phyloP scores from a whole-genome alignment of 2,888 invertebrate species.

The Venustoraphidia nigricollis region DNA sequence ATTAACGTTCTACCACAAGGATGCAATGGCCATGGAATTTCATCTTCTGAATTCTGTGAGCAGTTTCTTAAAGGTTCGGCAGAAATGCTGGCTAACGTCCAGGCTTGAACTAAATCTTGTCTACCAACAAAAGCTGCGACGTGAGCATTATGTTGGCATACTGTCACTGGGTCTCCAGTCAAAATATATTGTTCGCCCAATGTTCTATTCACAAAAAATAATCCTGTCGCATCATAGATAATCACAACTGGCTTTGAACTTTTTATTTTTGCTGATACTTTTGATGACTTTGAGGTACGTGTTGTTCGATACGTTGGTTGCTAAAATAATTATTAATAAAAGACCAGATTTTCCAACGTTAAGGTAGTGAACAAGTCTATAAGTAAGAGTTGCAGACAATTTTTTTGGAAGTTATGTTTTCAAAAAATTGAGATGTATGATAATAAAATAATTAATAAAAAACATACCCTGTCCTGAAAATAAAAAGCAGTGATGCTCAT shows the following conservation, averaged over 20 bases:
- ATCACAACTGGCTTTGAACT: conserved; percentile 42
- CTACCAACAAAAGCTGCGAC: conserved; percentile 61
- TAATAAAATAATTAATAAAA: neutral
- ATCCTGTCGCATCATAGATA: conserved; percentile 53
- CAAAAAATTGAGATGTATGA: no score
- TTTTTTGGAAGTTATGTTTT: no score
- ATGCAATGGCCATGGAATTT: conserved; percentile 63
- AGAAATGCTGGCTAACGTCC: conserved; percentile 68
- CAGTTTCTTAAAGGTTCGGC: conserved; percentile 27
- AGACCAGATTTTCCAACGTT: neutral
- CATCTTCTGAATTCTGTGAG: conserved; percentile 35
- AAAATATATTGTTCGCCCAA: conserved; percentile 72
- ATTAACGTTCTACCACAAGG: conserved; percentile 77
- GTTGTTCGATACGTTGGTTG: conserved; percentile 4
- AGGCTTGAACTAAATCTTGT: conserved; percentile 71
- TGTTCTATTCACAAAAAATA: conserved; percentile 65
- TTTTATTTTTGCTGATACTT: conserved; percentile 16
- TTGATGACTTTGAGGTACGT: conserved; percentile 13
- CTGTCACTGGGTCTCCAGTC: conserved; percentile 39
- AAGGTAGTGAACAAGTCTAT: neutral
- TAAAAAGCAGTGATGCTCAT: conserved; percentile 56
- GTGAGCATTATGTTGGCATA: conserved; percentile 69
- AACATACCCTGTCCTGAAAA: conserved; percentile 56
- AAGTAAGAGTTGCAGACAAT: no score
- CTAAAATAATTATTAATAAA: conserved; percentile 1